Percentiles rank a stretch among this genome's conserved stretches.
Evolutionary conservation across 2,797 vertebrate species (phyloP).

Genomic region (Momotus momota): DNA sequence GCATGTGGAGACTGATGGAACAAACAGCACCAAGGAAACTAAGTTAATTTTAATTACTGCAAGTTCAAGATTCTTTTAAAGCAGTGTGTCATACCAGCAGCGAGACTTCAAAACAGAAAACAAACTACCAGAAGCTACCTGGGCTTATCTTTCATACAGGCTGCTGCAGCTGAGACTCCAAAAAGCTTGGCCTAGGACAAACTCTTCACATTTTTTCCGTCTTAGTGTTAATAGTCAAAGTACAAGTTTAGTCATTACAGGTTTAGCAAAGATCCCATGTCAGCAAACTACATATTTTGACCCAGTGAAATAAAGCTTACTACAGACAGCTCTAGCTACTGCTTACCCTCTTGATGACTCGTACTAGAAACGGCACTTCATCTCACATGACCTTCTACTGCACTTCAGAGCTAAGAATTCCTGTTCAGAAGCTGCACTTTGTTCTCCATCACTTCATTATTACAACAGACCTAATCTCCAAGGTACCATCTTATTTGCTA

Average conservation of each 20-base stretch:
- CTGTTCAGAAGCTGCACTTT: conserved; percentile 10
- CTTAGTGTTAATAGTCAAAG: not conserved
- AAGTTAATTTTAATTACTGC: not conserved
- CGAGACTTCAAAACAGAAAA: not conserved
- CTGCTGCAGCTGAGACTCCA: not conserved
- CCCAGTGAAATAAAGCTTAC: not conserved
- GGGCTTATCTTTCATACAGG: not conserved
- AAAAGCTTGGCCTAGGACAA: not conserved
- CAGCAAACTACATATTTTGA: not conserved
- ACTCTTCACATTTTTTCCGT: not conserved
- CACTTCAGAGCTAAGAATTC: not conserved
- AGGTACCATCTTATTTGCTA: conserved; percentile 37
- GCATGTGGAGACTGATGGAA: not conserved
- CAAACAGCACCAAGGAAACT: not conserved
- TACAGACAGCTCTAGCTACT: not conserved
- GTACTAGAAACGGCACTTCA: not conserved
- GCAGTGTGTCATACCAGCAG: not conserved
- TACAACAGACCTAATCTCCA: conserved; percentile 39
- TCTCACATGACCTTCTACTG: not conserved
- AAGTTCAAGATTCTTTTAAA: not conserved
- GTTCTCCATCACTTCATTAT: conserved; percentile 24
- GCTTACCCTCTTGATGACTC: not conserved
- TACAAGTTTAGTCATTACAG: not conserved
- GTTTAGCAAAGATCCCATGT: not conserved
- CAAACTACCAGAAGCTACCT: not conserved